These are phyloP conservation scores for Melieria omissa DNA, from an alignment of 2,888 invertebrate genomes.

Conservation along the genomic window DNA sequence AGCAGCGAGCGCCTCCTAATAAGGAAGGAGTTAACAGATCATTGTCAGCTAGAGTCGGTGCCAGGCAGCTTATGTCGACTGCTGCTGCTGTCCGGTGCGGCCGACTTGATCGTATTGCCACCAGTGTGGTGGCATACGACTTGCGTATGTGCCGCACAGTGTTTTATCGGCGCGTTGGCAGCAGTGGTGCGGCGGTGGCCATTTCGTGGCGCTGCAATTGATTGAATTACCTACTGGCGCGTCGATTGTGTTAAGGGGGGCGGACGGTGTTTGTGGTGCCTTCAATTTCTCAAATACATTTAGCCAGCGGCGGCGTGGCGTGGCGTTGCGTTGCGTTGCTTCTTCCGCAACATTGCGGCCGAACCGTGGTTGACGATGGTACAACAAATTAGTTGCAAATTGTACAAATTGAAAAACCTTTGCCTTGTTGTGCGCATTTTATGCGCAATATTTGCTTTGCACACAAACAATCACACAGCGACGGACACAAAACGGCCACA, in stretches of 20 bases:
- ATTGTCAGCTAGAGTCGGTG: slow-evolving; percentile 26
- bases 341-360: slow-evolving; percentile 21
- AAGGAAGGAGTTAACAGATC: slow-evolving; percentile 37
- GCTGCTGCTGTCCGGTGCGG: not conserved
- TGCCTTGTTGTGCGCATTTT: slow-evolving; percentile 18
- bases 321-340: slow-evolving; percentile 10
- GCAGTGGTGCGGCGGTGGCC: no score
- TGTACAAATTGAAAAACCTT: slow-evolving; percentile 29
- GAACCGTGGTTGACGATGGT: not conserved
- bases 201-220: slow-evolving; percentile 2
- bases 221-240: slow-evolving; percentile 31
- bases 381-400: slow-evolving; percentile 29
- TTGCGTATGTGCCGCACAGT: not conserved
- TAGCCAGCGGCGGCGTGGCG: not conserved
- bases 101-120: slow-evolving; percentile 4
- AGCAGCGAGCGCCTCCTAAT: slow-evolving; percentile 23
- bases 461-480: not conserved
- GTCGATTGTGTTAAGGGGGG: slow-evolving; percentile 2
- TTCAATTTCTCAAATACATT: slow-evolving; percentile 28
- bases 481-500: not conserved
- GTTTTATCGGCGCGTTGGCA: no score
- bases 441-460: not conserved
- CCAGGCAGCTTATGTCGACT: no score
- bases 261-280: slow-evolving; percentile 8
- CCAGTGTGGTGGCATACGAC: slow-evolving; percentile 2